Base-by-base conservation (phyloP, 2,113 vertebrate species). In the Actenoides hombroni region DNA sequence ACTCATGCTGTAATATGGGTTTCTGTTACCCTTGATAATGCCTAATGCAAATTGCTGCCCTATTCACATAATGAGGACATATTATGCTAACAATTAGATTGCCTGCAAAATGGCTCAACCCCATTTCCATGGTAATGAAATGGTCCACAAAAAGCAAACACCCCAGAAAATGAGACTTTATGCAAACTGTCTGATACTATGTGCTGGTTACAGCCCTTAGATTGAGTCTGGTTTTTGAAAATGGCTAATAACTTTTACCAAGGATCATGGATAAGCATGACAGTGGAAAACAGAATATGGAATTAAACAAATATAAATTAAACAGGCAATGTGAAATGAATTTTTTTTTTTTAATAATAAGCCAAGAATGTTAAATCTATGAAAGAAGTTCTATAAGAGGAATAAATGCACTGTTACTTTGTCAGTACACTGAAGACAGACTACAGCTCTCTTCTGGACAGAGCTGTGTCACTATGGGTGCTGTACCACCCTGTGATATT, bases 81-180 rank as follows among this genome's bases (percentile, higher is more conserved):
- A 90, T 81, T 96, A 93, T 81, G 56, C 71, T 68, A 86, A 71
- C 90, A 86, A 92, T 92, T 94, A 95, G 23, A 71, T 68, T 94
- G 82, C 33, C 79, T 92, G 88, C 76, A 94, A 92, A 94, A 92
- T 84, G 56, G 26, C 57, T 68, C 48, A 53, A 40, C 85, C 90
- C 68, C 11, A 79, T 96, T 95, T 93, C 71, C 79, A 95, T 92
- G 69, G 51, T 90, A 93, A 94, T 92, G 56, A 95, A 90, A 83
- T n/a, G 13, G 73, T 65, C 56, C 48, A 90, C 79, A 92, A 86
- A 95, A 95, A 88, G 14, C 86, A 88, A 96, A 92, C 49, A 91
- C 4, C 39, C 64, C 70, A 92, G 87, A 94, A 95, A 97, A 95
- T 83, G 19, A 86, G 70, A 76, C 59, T 91, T 90, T 61, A 49